Base-by-base conservation (phyloP, 2,113 vertebrate species). In the Podiceps cristatus region DNA sequence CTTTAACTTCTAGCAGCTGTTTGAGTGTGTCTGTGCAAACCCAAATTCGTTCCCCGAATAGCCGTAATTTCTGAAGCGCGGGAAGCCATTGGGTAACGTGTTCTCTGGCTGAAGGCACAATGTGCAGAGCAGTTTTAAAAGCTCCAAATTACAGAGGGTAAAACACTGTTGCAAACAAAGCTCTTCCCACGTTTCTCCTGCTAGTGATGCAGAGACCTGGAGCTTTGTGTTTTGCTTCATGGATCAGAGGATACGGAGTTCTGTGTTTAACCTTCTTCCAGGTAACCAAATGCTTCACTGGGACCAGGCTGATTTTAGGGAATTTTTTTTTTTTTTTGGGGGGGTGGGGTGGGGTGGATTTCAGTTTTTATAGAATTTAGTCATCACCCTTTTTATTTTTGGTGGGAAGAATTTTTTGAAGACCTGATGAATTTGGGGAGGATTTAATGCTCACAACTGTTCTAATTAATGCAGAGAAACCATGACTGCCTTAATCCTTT, bases 181-280 rank as follows among this genome's bases (percentile, higher is more conserved):
- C 42, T 85, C 72, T 85, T 79, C 77, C 72, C 58, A 49, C 5
- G 5, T 94, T 85, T 42, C 89, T 77, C 22, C 81, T 74, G 67
- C 11, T 71, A 56, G 90, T 74, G 63, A 98, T 98, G 98, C 9
- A 5, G 75, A 96, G 84, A 96, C 55, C 63, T 64, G 93, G 87
- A 86, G 66, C 60, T 86, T 96, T 93, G 66, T 40, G 63, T 89
- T 78, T 96, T 11, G 12, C 83, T 50, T 97, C 96, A 42, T 86
- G 97, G 95, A 97, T 97, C 89, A 93, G 91, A 88, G 88, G 97
- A 95, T 60, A 31, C 23, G 98, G 94, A 96, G 67, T 81, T 86
- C 77, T 97, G 47, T 97, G 92, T 95, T 95, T 98, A 66, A 92
- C 64, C 50, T 97, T 98, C 27, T 96, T 96, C 73, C 98, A 98